These are phyloP conservation scores for Bombycilla garrulus DNA, from an alignment of 2,113 vertebrate species.

Conservation along the genomic window DNA sequence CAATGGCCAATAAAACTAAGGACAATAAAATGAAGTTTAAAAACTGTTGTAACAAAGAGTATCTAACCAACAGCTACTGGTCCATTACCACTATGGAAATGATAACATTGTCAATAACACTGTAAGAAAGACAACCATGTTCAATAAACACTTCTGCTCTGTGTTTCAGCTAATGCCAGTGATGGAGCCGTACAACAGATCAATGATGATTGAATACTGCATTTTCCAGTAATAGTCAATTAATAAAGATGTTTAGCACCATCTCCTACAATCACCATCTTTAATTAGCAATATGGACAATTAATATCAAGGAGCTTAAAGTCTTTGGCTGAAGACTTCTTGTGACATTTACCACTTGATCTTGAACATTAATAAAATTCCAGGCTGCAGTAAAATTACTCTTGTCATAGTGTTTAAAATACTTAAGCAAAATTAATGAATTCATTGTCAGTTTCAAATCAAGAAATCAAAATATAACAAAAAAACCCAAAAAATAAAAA, in stretches of 20 bases:
- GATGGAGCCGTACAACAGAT: background rate
- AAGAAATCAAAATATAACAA: background rate
- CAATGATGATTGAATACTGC: constrained; percentile 28
- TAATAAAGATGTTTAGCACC: background rate
- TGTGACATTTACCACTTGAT: background rate
- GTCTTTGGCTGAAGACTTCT: background rate
- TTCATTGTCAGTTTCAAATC: background rate
- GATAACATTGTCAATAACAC: constrained; percentile 27
- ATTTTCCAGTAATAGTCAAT: constrained; percentile 30
- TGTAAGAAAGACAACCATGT: background rate
- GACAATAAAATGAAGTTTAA: constrained; percentile 44
- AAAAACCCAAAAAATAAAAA: background rate
- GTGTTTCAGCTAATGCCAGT: background rate
- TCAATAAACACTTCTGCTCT: constrained; percentile 24
- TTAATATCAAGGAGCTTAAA: background rate
- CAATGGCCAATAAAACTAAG: constrained; percentile 31
- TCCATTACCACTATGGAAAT: background rate
- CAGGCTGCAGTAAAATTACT: background rate
- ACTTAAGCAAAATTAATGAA: background rate
- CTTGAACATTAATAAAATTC: background rate
- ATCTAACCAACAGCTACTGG: background rate
- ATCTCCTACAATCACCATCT: background rate
- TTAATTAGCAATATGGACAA: background rate
- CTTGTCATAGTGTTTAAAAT: background rate
- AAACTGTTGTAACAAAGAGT: background rate